Evolutionary conservation across 2,797 vertebrate species (phyloP).

Genomic region (Paratrypauchen microcephalus): DNA sequence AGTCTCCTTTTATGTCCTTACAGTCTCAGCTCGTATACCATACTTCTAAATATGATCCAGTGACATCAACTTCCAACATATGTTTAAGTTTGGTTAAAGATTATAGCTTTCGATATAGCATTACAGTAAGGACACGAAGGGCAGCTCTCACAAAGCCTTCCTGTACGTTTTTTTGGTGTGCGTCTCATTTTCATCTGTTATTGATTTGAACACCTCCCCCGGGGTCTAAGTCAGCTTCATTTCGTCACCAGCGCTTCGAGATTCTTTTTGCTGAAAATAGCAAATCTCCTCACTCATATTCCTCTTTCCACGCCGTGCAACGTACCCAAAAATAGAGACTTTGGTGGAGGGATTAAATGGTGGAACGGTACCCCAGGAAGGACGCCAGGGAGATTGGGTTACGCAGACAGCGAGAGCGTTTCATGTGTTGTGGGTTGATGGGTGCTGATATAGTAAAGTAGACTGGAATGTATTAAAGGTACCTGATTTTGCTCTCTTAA

Average conservation of each 20-base stretch:
- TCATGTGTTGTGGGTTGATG: slow-evolving; percentile 44
- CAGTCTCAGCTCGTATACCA: slow-evolving; percentile 28
- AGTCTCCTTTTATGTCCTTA: slow-evolving; percentile 7
- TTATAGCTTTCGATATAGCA: slow-evolving; percentile 31
- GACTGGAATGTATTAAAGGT: slow-evolving; percentile 45
- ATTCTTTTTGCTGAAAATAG: slow-evolving; percentile 75
- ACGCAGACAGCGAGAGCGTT: slow-evolving; percentile 57
- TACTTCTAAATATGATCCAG: slow-evolving; percentile 45
- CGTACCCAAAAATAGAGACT: slow-evolving; percentile 70
- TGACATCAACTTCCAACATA: slow-evolving; percentile 36
- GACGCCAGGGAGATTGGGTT: slow-evolving; percentile 61
- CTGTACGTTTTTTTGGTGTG: slow-evolving; percentile 36
- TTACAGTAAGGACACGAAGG: slow-evolving; percentile 56
- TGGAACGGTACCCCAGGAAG: slow-evolving; percentile 62
- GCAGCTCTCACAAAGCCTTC: slow-evolving; percentile 46
- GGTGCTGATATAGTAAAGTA: slow-evolving; percentile 40
- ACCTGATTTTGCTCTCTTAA: neutral
- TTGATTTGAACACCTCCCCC: slow-evolving; percentile 71
- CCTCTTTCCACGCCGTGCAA: slow-evolving; percentile 50
- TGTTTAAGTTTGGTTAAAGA: slow-evolving; percentile 57
- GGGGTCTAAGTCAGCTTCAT: slow-evolving; percentile 34
- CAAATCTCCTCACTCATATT: slow-evolving; percentile 64
- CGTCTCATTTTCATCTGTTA: slow-evolving; percentile 76
- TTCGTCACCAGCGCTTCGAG: slow-evolving; percentile 55
- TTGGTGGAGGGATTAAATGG: slow-evolving; percentile 63